Base-by-base conservation (phyloP, 2,888 invertebrate genomes). In the Listrodromus nycthemerus region DNA sequence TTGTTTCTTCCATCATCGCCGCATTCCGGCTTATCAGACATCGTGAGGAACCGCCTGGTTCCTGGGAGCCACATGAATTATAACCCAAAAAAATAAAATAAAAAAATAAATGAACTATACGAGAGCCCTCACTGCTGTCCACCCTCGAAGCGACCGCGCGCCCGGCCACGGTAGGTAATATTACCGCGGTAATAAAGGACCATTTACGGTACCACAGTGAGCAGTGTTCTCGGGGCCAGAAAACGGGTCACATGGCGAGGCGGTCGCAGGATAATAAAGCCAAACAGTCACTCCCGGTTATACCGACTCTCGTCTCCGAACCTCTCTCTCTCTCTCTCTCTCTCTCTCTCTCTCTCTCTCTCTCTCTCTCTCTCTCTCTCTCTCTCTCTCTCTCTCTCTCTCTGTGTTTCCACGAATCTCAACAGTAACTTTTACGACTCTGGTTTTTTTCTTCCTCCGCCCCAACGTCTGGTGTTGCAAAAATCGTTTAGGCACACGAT, bases 41-140 rank as follows among this genome's bases (percentile, higher is more conserved):
- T 66, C 87, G 85, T 89, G 88, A 88, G 89, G 86, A 13, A 7
- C 6, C 30, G 89, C 88, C 81, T 90, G 89, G 90, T 88, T 89
- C 90, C 91, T 91, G 91, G 91, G 89, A 90, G 91, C 85, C 76
- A 88, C 89, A 90, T 91, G 90, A 92, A 89, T 92, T 91, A 91
- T 91, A 89, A 90, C 89, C 91, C 89, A 91, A 91, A 91, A 91
- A 10, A 41, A 91, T 91, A 91, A 91, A 91, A 91, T 84, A 30
- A 41, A 52, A 65, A 78, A 69, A 74, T 19, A 13, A 45, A 21
- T 33, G 6, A 61, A 55, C 66, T 30, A 69, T 50, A 67, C n/a
- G n/a, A n/a, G 41, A 61, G 67, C 67, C 74, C 73, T 67, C 50
- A 73, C 37, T 52, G 55, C 81, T 82, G 87, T 86, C 83, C 88